A percentile compares a stretch with the other conserved stretches of the same genome.
These are phyloP conservation scores for Venusia cambrica DNA, from an alignment of 2,888 invertebrate species.

Conservation along the genomic window DNA sequence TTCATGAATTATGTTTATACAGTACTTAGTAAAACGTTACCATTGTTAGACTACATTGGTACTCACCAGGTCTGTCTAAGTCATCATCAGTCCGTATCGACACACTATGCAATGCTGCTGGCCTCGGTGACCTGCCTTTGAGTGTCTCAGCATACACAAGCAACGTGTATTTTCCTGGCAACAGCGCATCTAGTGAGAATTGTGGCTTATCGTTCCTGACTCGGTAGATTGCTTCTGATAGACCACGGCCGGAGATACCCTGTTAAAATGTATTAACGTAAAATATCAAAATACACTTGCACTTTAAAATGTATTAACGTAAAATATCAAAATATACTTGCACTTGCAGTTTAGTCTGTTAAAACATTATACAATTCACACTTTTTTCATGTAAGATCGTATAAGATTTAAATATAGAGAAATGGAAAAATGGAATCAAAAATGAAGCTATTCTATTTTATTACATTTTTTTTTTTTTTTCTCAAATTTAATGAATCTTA, in stretches of 20 bases:
- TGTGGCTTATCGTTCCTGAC: slow-evolving; percentile 84
- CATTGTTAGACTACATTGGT: too few relatives aligned
- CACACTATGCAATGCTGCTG: slow-evolving; percentile 86
- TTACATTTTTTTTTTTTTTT: too few relatives aligned
- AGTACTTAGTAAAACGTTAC: background rate
- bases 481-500: too few relatives aligned
- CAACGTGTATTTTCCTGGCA: slow-evolving; percentile 89
- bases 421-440: too few relatives aligned
- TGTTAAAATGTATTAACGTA: slow-evolving; percentile 33
- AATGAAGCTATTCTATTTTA: too few relatives aligned
- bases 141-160: slow-evolving; percentile 91
- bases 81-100: slow-evolving; percentile 59
- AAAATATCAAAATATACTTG: too few relatives aligned
- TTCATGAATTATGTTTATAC: background rate
- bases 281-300: too few relatives aligned
- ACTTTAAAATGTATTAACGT: too few relatives aligned
- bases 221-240: slow-evolving; percentile 82
- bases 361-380: too few relatives aligned
- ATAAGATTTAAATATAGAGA: too few relatives aligned
- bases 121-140: slow-evolving; percentile 86
- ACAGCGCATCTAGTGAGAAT: slow-evolving; percentile 86
- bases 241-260: slow-evolving; percentile 72
- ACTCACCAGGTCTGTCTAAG: slow-evolving; percentile 63
- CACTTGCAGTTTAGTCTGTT: too few relatives aligned
- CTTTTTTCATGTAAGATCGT: too few relatives aligned